Conservation (phyloP, 1,140 invertebrate species). For the Rhizoglyphus robini region DNA sequence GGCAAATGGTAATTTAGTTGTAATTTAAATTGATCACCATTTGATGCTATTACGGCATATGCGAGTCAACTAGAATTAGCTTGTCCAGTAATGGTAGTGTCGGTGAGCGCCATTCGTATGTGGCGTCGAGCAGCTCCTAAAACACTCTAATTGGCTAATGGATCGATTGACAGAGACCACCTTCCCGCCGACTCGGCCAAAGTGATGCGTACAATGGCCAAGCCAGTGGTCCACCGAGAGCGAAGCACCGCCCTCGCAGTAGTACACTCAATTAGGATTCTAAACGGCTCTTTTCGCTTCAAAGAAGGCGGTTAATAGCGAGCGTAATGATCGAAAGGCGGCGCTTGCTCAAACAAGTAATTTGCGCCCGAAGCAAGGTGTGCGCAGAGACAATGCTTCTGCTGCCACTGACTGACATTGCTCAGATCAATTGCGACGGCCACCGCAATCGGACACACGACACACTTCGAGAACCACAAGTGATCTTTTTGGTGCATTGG, state of each 20-base stretch:
- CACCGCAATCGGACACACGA: background rate
- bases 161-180: background rate
- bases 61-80: background rate
- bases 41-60: background rate
- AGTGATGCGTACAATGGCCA: background rate
- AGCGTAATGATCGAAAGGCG: background rate
- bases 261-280: background rate
- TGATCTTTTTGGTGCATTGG: no score
- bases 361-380: background rate
- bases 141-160: background rate
- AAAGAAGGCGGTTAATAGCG: constrained; percentile 6
- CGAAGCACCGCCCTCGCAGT: background rate
- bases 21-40: background rate
- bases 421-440: background rate
- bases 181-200: background rate
- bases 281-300: constrained; percentile 3
- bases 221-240: background rate
- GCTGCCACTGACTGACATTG: background rate
- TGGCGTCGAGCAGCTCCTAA: background rate
- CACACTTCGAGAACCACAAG: no score
- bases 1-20: background rate
- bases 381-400: background rate
- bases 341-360: background rate
- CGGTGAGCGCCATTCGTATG: background rate
- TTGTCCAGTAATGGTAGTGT: background rate